A percentile compares a stretch with the other conserved stretches of the same genome.
These are phyloP conservation scores for Anolis apletophallus DNA, from an alignment of 2,797 vertebrate species.

Conservation along the genomic window DNA sequence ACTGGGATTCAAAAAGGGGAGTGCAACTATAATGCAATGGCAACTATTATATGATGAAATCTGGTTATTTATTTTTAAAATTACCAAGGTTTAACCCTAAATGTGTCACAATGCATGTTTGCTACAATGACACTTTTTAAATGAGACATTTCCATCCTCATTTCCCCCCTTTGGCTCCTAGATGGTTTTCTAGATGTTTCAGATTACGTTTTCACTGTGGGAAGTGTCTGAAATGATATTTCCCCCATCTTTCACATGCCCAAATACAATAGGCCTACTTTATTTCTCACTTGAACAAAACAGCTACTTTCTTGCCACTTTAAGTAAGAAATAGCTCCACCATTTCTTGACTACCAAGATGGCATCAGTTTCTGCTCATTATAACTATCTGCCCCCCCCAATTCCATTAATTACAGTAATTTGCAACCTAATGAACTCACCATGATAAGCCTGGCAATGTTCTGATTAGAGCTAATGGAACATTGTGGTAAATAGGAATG, in stretches of 20 bases:
- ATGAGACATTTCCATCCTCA: background rate
- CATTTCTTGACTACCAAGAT: background rate
- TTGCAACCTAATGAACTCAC: background rate
- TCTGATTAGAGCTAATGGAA: background rate
- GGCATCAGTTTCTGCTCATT: background rate
- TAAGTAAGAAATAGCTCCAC: background rate
- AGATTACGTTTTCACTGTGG: background rate
- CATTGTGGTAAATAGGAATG: background rate
- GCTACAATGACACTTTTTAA: background rate
- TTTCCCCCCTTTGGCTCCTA: background rate
- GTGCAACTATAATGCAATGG: too few relatives aligned
- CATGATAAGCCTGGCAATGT: background rate
- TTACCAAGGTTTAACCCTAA: background rate
- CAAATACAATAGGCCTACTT: background rate
- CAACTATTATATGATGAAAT: too few relatives aligned
- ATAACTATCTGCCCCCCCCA: background rate
- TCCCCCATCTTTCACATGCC: background rate
- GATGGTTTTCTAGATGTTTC: background rate
- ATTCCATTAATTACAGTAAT: background rate
- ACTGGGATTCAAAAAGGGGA: too few relatives aligned
- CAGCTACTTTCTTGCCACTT: background rate
- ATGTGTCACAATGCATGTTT: background rate
- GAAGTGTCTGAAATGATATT: background rate
- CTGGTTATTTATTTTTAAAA: background rate
- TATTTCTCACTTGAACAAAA: background rate